Evolutionary conservation across 2,888 invertebrate species (phyloP).

Genomic region (Neocrepidodera transversa): DNA sequence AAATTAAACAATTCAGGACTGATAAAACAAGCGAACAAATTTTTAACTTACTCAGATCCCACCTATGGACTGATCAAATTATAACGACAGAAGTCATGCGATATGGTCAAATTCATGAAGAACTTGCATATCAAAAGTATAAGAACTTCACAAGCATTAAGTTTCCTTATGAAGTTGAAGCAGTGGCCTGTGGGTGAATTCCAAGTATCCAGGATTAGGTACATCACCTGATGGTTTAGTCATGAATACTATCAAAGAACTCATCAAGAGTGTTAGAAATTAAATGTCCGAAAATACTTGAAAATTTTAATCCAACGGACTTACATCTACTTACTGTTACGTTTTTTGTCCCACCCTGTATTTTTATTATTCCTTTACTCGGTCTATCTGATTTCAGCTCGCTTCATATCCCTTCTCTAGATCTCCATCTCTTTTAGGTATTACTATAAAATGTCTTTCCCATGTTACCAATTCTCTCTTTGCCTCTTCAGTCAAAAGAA

Average conservation of each 20-base stretch:
- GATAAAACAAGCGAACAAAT: neutral
- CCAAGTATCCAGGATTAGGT: slow-evolving; percentile 17
- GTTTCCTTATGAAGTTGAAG: neutral
- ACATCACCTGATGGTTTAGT: slow-evolving; percentile 5
- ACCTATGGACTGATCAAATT: neutral
- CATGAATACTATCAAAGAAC: neutral
- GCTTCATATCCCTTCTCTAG: too few species aligned
- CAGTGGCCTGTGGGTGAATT: slow-evolving; percentile 4
- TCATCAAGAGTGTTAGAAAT: slow-evolving; percentile 6
- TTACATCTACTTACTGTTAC: neutral
- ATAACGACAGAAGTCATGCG: neutral
- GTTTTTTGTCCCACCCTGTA: too few species aligned
- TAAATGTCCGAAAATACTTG: slow-evolving; percentile 10
- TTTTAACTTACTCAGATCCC: neutral
- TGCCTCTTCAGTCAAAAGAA: too few species aligned
- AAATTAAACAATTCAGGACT: neutral
- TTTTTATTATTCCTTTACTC: too few species aligned
- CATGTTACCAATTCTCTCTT: too few species aligned
- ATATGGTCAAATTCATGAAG: neutral
- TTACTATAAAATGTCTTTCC: too few species aligned
- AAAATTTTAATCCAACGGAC: slow-evolving; percentile 6
- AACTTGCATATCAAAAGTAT: neutral
- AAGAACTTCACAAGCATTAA: neutral
- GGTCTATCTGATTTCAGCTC: too few species aligned
- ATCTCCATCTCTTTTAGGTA: too few species aligned